Base-by-base conservation (phyloP, 2,113 vertebrate species). In the Gymnarchus niloticus region DNA sequence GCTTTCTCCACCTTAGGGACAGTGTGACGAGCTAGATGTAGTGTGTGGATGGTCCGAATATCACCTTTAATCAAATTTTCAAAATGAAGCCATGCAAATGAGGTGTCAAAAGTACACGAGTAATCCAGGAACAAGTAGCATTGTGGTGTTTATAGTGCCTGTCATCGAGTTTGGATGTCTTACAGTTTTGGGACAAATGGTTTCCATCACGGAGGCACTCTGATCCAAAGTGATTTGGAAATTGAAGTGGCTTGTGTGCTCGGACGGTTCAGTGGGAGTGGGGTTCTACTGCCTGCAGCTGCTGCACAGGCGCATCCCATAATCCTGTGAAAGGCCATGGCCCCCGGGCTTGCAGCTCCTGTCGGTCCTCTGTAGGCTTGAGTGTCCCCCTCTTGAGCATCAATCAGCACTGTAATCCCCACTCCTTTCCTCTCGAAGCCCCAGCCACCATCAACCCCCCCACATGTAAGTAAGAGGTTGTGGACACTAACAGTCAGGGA, bases 401-500 rank as follows among this genome's bases (percentile, higher is more conserved):
- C 92, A 93, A 91, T 92, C 89, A 52, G 87, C 89, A 87, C 89
- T 87, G 87, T 93, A 92, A 95, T 93, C 93, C 91, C 77, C 91
- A 92, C 92, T 93, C 91, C 91, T 7, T 19, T 23, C 80, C 80
- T 37, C 28, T 37, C 51, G 17, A 51, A 91, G 89, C 89, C 89
- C 91, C 90, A 90, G 88, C 89, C 91, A 89, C 90, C 89, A 88
- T 89, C 91, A 89, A 91, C 89, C 89, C 89, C 88, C 86, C 78
- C 91, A 87, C 19, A 49, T 6, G 91, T 90, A 91, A 91, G 89
- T 90, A 93, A 92, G 90, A 92, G 91, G 89, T 91, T 90, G 92
- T 88, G 89, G 89, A 89, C 91, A 91, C 93, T 94, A 92, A 91
- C 92, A 92, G 92, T 94, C 91, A 88, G 85, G 88, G 87, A 90